phyloP scores from a whole-genome alignment of 1,140 invertebrate genomes.

The Triops longicaudatus region DNA sequence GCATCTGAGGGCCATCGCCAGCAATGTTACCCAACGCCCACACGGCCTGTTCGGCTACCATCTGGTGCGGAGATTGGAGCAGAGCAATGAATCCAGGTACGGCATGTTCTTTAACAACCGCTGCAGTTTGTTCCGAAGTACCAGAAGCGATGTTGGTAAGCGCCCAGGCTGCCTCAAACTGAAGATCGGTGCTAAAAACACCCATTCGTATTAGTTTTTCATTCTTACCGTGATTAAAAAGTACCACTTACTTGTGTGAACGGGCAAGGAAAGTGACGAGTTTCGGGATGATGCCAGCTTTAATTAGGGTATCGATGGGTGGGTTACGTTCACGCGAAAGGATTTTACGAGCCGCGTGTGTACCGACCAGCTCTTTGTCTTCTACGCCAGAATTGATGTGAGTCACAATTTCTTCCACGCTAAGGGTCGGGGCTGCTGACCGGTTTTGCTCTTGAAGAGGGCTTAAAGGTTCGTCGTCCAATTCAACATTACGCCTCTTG shows the following conservation, averaged over 20 bases:
- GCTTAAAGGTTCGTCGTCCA: constrained; percentile 43
- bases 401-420: constrained; percentile 37
- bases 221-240: too few species aligned
- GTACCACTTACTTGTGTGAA: constrained; percentile 62
- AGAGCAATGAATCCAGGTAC: constrained; percentile 74
- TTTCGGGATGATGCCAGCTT: constrained; percentile 73
- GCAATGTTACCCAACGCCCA: constrained; percentile 98
- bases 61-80: constrained; percentile 59
- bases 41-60: constrained; percentile 90
- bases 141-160: constrained; percentile 97
- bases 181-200: constrained; percentile 63
- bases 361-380: constrained; percentile 52
- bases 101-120: constrained; percentile 75
- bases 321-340: constrained; percentile 86
- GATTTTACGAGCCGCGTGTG: constrained; percentile 74
- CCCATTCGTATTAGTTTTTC: not conserved
- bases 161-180: constrained; percentile 97
- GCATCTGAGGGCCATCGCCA: constrained; percentile 66
- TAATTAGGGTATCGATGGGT: constrained; percentile 84
- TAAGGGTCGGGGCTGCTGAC: constrained; percentile 36
- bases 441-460: constrained; percentile 48
- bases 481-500: constrained; percentile 79
- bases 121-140: constrained; percentile 77
- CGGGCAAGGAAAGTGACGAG: constrained; percentile 67
- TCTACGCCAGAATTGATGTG: constrained; percentile 55